Evolutionary conservation across 2,888 invertebrate species (phyloP).

Genomic region (Cactoblastis cactorum): DNA sequence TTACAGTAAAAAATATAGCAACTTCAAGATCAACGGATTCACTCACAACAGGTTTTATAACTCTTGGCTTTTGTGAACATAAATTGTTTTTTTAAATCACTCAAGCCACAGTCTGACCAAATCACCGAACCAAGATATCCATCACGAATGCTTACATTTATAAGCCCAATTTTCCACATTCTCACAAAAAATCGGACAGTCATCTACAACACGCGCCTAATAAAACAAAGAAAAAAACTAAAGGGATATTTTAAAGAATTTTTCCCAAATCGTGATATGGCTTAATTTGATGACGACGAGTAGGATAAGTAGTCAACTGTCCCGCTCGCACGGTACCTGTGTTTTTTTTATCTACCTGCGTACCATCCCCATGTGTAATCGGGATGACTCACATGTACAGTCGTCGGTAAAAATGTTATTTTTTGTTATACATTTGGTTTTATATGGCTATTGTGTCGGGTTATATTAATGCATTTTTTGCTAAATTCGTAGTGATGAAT

Average conservation of each 20-base stretch:
- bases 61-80: too few species aligned
- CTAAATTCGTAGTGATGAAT: not conserved
- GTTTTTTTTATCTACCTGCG: constrained; percentile 27
- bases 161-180: not conserved
- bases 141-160: not conserved
- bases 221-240: constrained; percentile 6
- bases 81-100: too few species aligned
- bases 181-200: not conserved
- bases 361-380: constrained; percentile 22
- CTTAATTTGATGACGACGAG: constrained; percentile 10
- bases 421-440: not conserved
- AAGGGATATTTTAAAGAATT: not conserved
- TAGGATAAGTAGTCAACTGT: not conserved
- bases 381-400: constrained; percentile 27
- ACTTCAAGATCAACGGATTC: too few species aligned
- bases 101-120: too few species aligned
- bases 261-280: constrained; percentile 12
- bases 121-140: too few species aligned
- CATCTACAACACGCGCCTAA: constrained; percentile 1
- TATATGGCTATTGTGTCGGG: not conserved
- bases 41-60: too few species aligned
- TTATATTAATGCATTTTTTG: not conserved
- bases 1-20: too few species aligned
- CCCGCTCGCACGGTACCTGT: constrained; percentile 28
- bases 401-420: constrained; percentile 5